Percentiles rank a stretch among this genome's conserved stretches.
These are phyloP conservation scores for Microcebus jonahi DNA, from an alignment of 2,113 vertebrate species.

Conservation along the genomic window DNA sequence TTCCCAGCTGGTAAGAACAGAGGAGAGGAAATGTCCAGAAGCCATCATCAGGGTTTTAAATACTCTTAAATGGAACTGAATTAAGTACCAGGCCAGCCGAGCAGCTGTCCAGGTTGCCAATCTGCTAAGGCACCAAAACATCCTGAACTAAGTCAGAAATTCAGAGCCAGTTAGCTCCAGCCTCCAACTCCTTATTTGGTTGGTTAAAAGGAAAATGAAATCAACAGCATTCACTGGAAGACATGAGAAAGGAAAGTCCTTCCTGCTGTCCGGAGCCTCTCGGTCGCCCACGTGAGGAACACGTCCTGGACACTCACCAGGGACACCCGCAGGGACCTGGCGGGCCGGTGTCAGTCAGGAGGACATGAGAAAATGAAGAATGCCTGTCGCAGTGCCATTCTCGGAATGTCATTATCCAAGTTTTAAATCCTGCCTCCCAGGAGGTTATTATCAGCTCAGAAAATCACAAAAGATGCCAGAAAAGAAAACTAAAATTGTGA, in stretches of 20 bases:
- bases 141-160: background rate
- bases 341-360: background rate
- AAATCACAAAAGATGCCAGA: background rate
- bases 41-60: background rate
- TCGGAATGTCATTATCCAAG: background rate
- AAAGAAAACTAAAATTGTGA: background rate
- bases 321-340: background rate
- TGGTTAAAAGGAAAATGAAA: background rate
- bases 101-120: background rate
- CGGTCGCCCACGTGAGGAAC: rapidly evolving
- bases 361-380: rapidly evolving
- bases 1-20: background rate
- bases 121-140: background rate
- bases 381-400: background rate
- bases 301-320: rapidly evolving
- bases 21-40: background rate
- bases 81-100: background rate
- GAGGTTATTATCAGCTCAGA: background rate
- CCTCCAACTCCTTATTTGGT: background rate
- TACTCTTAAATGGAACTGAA: background rate
- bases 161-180: no score
- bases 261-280: background rate
- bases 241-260: background rate
- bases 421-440: background rate
- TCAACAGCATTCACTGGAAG: background rate